Conservation (phyloP, 2,888 invertebrate genomes). For the Perdita meconis region DNA sequence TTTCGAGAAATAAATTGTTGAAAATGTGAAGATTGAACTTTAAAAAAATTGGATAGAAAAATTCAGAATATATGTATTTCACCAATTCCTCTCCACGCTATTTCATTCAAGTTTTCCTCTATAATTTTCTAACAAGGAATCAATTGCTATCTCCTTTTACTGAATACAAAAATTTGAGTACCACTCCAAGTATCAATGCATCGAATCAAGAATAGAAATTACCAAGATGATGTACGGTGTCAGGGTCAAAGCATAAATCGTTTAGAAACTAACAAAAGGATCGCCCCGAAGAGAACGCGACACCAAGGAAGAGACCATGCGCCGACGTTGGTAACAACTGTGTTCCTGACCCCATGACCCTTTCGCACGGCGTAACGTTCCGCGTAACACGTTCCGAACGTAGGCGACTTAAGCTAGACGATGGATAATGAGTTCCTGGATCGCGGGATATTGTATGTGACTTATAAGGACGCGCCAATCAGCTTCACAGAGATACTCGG, state of each 20-base stretch:
- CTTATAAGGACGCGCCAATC: conserved; percentile 72
- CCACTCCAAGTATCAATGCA: neutral
- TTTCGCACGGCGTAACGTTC: conserved; percentile 49
- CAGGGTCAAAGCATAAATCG: conserved; percentile 3
- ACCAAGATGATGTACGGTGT: neutral
- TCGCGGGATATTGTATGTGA: conserved; percentile 59
- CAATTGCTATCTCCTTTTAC: too few species aligned
- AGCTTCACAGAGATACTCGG: conserved; percentile 29
- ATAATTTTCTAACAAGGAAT: too few species aligned
- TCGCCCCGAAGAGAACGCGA: neutral
- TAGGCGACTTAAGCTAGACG: conserved; percentile 64
- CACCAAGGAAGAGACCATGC: conserved; percentile 3
- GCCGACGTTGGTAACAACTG: conserved; percentile 51
- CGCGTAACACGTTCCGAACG: conserved; percentile 56
- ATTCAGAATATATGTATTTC: too few species aligned
- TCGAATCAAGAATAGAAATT: neutral
- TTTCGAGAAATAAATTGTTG: too few species aligned
- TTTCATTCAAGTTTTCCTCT: too few species aligned
- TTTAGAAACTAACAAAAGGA: neutral
- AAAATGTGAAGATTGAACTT: too few species aligned
- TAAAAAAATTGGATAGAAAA: too few species aligned
- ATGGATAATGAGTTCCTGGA: conserved; percentile 66
- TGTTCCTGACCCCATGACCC: conserved; percentile 56
- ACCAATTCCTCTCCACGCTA: too few species aligned
- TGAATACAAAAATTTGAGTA: too few species aligned